Percentiles rank a stretch among this genome's conserved stretches.
Conservation (phyloP, 2,797 vertebrate species). For the Morelia viridis region DNA sequence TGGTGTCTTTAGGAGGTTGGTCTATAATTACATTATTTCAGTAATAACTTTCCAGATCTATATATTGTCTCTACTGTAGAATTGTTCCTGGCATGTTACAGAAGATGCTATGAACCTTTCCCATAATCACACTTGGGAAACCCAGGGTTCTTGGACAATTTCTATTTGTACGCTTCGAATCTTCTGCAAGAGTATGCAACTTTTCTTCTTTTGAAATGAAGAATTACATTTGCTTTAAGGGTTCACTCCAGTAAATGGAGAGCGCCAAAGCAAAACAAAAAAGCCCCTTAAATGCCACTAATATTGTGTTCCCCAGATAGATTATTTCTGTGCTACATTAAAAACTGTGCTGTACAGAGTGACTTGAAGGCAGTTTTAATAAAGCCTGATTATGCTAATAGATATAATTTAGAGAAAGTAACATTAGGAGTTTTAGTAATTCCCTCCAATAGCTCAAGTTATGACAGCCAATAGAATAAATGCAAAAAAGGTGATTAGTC, state of each 20-base stretch:
- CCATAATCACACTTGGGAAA: neutral
- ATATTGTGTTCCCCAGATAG: neutral
- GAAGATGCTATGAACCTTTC: neutral
- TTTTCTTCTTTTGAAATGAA: neutral
- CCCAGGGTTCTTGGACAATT: neutral
- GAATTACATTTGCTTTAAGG: neutral
- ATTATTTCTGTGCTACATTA: neutral
- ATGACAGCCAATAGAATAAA: neutral
- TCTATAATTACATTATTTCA: neutral
- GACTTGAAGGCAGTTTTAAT: neutral
- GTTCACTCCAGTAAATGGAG: neutral
- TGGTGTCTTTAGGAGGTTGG: constrained; percentile 83
- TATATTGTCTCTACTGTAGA: neutral
- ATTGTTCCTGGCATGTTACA: neutral
- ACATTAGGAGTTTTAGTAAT: neutral
- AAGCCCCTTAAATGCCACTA: neutral
- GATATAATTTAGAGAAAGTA: neutral
- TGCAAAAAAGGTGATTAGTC: neutral
- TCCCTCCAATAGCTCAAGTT: neutral
- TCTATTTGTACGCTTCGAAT: neutral
- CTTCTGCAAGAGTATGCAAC: neutral
- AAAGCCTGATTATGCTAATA: neutral
- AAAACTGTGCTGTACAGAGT: neutral
- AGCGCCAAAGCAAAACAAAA: neutral
- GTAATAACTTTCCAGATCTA: neutral